A percentile compares a stretch with the other conserved stretches of the same genome.
Evolutionary conservation across 2,797 vertebrate species (phyloP).

Genomic region (Nothura maculosa): DNA sequence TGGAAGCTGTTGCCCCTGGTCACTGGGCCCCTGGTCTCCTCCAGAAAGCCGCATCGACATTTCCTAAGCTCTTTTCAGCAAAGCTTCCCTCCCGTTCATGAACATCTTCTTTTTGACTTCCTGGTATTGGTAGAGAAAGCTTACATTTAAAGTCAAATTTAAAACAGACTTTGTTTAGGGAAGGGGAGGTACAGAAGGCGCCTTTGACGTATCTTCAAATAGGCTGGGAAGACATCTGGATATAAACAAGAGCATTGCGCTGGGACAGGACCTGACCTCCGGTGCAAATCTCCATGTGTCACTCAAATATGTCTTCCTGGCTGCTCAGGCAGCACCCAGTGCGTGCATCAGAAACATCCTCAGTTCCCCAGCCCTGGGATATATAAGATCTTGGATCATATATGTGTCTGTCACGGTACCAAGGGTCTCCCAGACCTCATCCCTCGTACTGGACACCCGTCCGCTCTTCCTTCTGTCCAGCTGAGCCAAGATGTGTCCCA

Average conservation of each 20-base stretch:
- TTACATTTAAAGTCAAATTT: neutral
- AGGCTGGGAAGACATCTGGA: neutral
- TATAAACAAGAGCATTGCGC: neutral
- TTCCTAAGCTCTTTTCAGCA: neutral
- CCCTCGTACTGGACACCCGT: neutral
- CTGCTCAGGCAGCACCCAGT: neutral
- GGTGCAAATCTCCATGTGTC: neutral
- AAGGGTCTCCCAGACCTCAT: neutral
- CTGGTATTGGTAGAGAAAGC: neutral
- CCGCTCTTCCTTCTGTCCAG: neutral
- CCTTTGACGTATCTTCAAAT: neutral
- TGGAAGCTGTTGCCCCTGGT: neutral
- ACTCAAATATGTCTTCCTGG: neutral
- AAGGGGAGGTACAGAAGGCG: neutral
- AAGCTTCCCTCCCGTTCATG: neutral
- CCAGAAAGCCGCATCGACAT: neutral
- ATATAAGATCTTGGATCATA: neutral
- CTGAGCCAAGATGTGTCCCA: neutral
- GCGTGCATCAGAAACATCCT: fast-evolving
- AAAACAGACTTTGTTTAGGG: neutral
- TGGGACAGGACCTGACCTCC: neutral
- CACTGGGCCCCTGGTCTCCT: neutral
- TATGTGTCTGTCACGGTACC: neutral
- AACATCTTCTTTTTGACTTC: neutral
- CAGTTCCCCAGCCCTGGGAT: neutral